Evolutionary conservation across 2,888 invertebrate genomes (phyloP).

Genomic region (Terebella lapidaria): DNA sequence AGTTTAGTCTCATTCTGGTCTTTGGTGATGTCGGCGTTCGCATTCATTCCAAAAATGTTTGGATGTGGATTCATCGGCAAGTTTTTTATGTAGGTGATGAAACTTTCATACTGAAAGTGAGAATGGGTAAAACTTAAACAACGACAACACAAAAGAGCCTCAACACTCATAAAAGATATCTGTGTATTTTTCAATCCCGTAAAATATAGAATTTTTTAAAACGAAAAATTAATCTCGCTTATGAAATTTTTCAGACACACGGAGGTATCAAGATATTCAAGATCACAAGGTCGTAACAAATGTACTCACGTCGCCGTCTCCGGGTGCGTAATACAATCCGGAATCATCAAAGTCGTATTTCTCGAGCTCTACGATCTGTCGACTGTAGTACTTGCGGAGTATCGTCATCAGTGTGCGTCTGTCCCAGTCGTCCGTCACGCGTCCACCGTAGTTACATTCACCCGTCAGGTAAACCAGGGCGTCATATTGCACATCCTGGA

Average conservation of each 20-base stretch:
- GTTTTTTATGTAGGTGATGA: slow-evolving; percentile 51
- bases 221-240: too few relatives aligned
- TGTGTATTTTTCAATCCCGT: too few relatives aligned
- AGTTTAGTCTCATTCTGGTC: slow-evolving; percentile 54
- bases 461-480: slow-evolving; percentile 56
- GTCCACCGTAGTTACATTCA: slow-evolving; percentile 58
- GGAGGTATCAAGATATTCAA: too few relatives aligned
- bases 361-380: slow-evolving; percentile 40
- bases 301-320: slow-evolving; percentile 47
- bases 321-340: slow-evolving; percentile 48
- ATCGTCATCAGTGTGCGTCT: slow-evolving; percentile 55
- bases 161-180: too few relatives aligned
- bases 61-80: slow-evolving; percentile 53
- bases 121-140: too few relatives aligned
- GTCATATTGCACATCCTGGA: slow-evolving; percentile 54
- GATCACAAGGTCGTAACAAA: background rate
- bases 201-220: too few relatives aligned
- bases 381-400: slow-evolving; percentile 52
- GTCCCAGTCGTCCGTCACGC: slow-evolving; percentile 57
- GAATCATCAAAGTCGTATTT: slow-evolving; percentile 51
- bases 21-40: slow-evolving; percentile 56
- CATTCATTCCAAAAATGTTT: slow-evolving; percentile 55
- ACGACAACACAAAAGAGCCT: too few relatives aligned
- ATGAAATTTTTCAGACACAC: too few relatives aligned
- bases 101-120: slow-evolving; percentile 47